phyloP scores from a whole-genome alignment of 2,888 invertebrate species.

The Pollenia amentaria region DNA sequence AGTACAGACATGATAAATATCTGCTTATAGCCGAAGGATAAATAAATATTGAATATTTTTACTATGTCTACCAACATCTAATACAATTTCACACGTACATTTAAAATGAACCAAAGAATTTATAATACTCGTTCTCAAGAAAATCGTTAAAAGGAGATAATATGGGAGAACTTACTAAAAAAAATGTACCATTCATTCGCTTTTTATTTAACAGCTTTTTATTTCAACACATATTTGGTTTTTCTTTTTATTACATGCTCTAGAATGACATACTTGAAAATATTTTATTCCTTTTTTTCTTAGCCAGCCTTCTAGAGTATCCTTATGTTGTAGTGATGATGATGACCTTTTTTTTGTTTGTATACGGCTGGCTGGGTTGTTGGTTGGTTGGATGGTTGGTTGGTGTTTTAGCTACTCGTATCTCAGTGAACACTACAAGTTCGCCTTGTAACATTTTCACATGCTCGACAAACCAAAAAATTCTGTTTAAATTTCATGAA shows the following conservation, averaged over 20 bases:
- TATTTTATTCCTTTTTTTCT: constrained; percentile 44
- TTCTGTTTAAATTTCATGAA: constrained; percentile 68
- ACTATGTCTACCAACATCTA: constrained; percentile 15
- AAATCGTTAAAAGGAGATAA: not conserved
- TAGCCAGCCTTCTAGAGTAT: constrained; percentile 11
- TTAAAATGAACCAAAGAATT: constrained; percentile 20
- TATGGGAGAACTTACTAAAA: not conserved
- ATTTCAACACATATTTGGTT: constrained; percentile 52
- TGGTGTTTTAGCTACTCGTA: constrained; percentile 19
- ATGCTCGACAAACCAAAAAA: constrained; percentile 63
- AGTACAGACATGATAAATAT: constrained; percentile 60
- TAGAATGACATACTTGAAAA: constrained; percentile 62
- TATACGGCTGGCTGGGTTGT: not conserved
- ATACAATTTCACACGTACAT: constrained; percentile 26
- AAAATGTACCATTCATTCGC: constrained; percentile 17
- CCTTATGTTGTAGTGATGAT: constrained; percentile 43
- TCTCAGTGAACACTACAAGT: constrained; percentile 37
- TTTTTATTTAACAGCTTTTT: constrained; percentile 45
- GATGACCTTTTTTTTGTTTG: constrained; percentile 52
- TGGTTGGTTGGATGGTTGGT: constrained; percentile 22
- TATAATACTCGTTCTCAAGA: constrained; percentile 10
- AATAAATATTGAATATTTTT: constrained; percentile 65
- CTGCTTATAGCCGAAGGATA: constrained; percentile 54
- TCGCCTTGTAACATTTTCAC: constrained; percentile 62
- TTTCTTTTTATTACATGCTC: constrained; percentile 38